phyloP scores from a whole-genome alignment of 2,888 invertebrate genomes.

The Gastracanthus pulcherrimus region DNA sequence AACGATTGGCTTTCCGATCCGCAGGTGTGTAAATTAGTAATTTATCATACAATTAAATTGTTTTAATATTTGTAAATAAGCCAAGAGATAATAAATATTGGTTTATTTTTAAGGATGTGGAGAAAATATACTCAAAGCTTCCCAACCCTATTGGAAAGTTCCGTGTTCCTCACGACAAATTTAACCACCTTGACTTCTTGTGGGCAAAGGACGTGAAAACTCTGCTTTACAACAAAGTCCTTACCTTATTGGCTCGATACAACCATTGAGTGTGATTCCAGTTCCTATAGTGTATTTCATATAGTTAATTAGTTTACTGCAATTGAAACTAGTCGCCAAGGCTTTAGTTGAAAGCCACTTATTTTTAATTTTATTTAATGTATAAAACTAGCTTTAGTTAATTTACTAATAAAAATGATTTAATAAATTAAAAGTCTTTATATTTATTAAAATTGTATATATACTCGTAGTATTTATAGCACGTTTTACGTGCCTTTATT shows the following conservation, averaged over 20 bases:
- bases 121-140: slow-evolving; percentile 78
- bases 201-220: slow-evolving; percentile 80
- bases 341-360: not conserved
- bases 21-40: slow-evolving; percentile 50
- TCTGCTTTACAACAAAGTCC: slow-evolving; percentile 77
- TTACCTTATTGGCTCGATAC: slow-evolving; percentile 54
- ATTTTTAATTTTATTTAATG: not conserved
- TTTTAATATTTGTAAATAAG: not conserved
- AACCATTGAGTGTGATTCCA: not conserved
- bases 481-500: too few relatives aligned
- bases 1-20: slow-evolving; percentile 83
- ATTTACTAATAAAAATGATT: too few relatives aligned
- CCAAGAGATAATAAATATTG: not conserved
- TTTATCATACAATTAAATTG: not conserved
- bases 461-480: too few relatives aligned
- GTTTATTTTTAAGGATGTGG: slow-evolving; percentile 76
- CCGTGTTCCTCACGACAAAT: slow-evolving; percentile 78
- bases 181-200: slow-evolving; percentile 83
- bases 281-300: not conserved
- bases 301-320: not conserved
- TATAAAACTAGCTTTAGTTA: too few relatives aligned
- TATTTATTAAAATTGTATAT: too few relatives aligned
- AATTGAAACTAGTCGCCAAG: not conserved
- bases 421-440: too few relatives aligned
- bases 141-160: slow-evolving; percentile 78